Evolutionary conservation across 37 sponge, comb jelly and placozoan species (phyloP).

Genomic region (Beroe ovata): DNA sequence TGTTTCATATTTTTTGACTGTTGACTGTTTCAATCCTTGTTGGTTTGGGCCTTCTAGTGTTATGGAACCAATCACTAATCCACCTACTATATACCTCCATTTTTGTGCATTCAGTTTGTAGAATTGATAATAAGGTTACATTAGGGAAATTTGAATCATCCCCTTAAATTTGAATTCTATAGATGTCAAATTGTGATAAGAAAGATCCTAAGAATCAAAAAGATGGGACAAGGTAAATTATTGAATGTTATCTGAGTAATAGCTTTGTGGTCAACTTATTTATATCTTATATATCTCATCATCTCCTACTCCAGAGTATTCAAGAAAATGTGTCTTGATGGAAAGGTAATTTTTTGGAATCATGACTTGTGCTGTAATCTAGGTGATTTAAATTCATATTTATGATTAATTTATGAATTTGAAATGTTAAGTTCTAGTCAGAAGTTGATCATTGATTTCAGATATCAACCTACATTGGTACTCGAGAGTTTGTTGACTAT

Average conservation of each 20-base stretch:
- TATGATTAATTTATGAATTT: no score
- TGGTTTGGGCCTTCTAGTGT: no score
- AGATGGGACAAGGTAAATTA: constrained; percentile 53
- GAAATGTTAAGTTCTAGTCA: no score
- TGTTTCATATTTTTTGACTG: no score
- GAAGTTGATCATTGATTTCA: no score
- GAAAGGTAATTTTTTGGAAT: constrained; percentile 2
- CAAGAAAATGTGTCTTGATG: constrained; percentile 59
- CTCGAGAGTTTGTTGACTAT: constrained; percentile 60
- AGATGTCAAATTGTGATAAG: constrained; percentile 52
- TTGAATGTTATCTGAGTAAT: not conserved
- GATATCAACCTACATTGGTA: constrained; percentile 65
- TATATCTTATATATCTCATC: not conserved
- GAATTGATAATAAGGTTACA: no score
- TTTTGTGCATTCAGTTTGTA: no score
- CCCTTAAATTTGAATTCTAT: no score
- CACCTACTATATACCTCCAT: no score
- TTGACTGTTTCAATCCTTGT: no score
- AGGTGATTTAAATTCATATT: not conserved
- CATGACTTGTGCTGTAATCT: not conserved
- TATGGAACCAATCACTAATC: no score
- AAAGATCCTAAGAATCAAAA: constrained; percentile 25
- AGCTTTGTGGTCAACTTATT: not conserved
- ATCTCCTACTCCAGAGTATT: not conserved
- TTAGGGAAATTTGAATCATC: no score